These are phyloP conservation scores for Pristionchus maxplancki DNA, from an alignment of 2,888 invertebrate genomes.

Conservation along the genomic window DNA sequence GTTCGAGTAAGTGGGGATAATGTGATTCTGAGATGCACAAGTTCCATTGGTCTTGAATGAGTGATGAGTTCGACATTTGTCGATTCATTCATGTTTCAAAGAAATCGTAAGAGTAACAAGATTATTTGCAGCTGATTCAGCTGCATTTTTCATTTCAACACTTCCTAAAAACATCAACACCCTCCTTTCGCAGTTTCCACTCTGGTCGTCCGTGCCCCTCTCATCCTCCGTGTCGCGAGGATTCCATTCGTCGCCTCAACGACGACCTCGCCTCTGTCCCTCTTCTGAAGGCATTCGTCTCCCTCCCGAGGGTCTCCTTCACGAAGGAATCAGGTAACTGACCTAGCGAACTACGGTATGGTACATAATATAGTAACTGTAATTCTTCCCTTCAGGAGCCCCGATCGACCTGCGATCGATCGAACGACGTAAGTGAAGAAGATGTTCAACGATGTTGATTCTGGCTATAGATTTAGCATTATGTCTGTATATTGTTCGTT, in stretches of 20 bases:
- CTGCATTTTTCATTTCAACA: background rate
- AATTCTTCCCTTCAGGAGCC: slow-evolving; percentile 13
- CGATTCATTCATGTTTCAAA: too few relatives aligned
- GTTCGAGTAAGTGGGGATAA: slow-evolving; percentile 5
- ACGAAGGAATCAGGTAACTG: slow-evolving; percentile 10
- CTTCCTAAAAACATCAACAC: too few relatives aligned
- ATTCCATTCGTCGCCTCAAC: slow-evolving; percentile 9
- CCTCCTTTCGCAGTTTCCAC: background rate
- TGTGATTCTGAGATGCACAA: too few relatives aligned
- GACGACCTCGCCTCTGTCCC: slow-evolving; percentile 10
- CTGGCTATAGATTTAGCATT: background rate
- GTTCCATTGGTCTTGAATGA: too few relatives aligned
- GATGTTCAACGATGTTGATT: background rate
- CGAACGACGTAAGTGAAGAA: background rate
- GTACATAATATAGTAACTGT: background rate
- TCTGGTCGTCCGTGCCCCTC: slow-evolving; percentile 3
- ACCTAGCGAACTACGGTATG: background rate
- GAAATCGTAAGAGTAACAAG: too few relatives aligned
- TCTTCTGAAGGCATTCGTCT: slow-evolving; percentile 41
- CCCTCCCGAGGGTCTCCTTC: slow-evolving; percentile 13
- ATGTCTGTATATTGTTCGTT: background rate
- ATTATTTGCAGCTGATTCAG: background rate
- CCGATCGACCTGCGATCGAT: slow-evolving; percentile 34
- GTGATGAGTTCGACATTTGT: too few relatives aligned
- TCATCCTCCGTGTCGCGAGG: background rate